Percentiles rank a stretch among this genome's conserved stretches.
phyloP scores from a whole-genome alignment of 2,888 invertebrate genomes.

The Meandrusa payeni region DNA sequence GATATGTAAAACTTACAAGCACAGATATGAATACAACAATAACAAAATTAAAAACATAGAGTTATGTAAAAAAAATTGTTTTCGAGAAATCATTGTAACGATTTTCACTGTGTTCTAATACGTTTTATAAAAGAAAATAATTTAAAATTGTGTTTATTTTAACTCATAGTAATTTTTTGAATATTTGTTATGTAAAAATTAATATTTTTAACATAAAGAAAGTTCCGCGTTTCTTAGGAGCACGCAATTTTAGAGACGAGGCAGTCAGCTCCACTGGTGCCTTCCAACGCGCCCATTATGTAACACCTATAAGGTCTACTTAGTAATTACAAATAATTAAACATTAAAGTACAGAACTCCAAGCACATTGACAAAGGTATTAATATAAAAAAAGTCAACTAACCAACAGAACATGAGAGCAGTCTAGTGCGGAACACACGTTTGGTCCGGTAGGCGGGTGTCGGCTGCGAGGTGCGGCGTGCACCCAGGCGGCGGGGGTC shows the following conservation, averaged over 20 bases:
- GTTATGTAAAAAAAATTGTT: no score
- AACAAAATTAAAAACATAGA: no score
- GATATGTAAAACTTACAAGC: no score
- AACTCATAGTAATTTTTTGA: background rate
- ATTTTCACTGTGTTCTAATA: no score
- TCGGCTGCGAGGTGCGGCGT: constrained; percentile 7
- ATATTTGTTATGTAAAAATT: background rate
- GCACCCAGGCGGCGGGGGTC: constrained; percentile 43
- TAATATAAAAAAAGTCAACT: constrained; percentile 41
- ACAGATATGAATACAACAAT: no score
- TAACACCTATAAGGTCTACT: constrained; percentile 34
- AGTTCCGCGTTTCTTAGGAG: constrained; percentile 5
- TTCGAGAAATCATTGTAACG: no score
- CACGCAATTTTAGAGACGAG: constrained; percentile 20
- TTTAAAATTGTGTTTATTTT: no score
- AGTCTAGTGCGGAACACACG: constrained; percentile 72
- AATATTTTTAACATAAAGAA: constrained; percentile 2
- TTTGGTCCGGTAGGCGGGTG: constrained; percentile 25
- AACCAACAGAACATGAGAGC: constrained; percentile 76
- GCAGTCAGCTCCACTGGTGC: constrained; percentile 25
- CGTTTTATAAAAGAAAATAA: no score
- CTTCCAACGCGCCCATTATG: constrained; percentile 35
- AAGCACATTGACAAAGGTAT: constrained; percentile 8
- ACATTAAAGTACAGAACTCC: background rate
- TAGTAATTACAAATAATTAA: constrained; percentile 27